These are phyloP conservation scores for Psammodynastes pulverulentus DNA, from an alignment of 2,113 vertebrate genomes.

Conservation along the genomic window DNA sequence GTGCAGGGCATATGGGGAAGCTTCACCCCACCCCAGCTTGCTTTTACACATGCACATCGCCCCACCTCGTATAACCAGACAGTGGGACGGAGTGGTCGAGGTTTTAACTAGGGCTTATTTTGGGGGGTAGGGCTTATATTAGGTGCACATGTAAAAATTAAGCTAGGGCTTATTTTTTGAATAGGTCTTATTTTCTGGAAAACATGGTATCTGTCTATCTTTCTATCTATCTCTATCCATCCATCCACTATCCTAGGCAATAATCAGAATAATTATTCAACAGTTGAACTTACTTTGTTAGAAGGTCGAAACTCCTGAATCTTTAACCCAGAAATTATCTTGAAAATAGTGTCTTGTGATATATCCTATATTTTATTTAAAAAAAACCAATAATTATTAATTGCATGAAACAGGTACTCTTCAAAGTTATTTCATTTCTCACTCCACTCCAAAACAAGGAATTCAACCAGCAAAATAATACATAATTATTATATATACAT, in stretches of 20 bases:
- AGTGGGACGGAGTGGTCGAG: no score
- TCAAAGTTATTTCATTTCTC: neutral
- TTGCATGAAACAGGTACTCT: neutral
- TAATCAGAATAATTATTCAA: neutral
- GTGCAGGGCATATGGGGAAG: no score
- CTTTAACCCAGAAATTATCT: slow-evolving; percentile 76
- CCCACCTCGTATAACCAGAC: no score
- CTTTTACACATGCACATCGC: no score
- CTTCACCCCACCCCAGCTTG: no score
- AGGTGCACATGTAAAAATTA: no score
- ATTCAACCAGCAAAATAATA: neutral
- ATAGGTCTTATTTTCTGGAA: no score
- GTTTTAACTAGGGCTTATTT: no score
- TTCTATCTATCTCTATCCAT: neutral
- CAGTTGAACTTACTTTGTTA: slow-evolving; percentile 78
- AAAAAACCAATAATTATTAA: slow-evolving; percentile 30
- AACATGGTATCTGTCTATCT: neutral
- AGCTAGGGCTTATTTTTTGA: no score
- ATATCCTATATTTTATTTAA: slow-evolving; percentile 75
- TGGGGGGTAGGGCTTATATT: no score
- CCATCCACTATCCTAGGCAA: neutral
- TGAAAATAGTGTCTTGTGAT: slow-evolving; percentile 74
- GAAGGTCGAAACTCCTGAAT: slow-evolving; percentile 90
- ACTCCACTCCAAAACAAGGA: neutral
- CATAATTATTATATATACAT: neutral